Evolutionary conservation across 2,888 invertebrate species (phyloP), one percentile per base, ranked within the genome.

Genomic region (Caenorhabditis uteleia): DNA sequence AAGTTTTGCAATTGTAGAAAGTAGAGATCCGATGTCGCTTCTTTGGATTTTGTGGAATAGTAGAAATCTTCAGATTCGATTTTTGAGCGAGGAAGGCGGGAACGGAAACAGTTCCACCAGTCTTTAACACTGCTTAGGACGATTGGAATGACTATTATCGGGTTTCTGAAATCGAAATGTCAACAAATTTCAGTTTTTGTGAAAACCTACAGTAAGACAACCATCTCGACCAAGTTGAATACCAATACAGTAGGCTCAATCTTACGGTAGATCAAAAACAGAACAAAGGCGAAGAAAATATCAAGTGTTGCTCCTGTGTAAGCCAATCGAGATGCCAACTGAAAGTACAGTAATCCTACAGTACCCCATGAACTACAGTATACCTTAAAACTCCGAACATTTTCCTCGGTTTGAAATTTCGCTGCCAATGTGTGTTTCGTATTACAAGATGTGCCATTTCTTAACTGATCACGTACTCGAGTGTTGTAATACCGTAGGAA

Each of bases 371-470:
- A 12, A 25, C 18, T 6, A n/a, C 16, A 8, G 18, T 7, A 12
- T 40, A 59, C 58, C 21, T 39, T 42, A 26, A 61, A 55, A 10
- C 34, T 40, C 5, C 61, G 26, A 2, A 56, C 27, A 38, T 62
- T 62, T 25, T 62, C 61, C 31, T 56, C 56, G 8, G 45, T 48
- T 14, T 62, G 61, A 47, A 51, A 62, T 21, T 62, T 62, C 23
- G 61, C 55, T 0, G 49, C 33, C 26, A 62, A 20, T 7, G 55
- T 38, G 34, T 51, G n/a, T 5, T 16, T 16, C 6, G n/a, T n/a
- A n/a, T n/a, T n/a, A n/a, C 5, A 5, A 3, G 16, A 16, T 3
- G 38, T 14, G 3, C 20, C 50, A 23, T 40, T 7, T 16, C 55
- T 26, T 42, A 61, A 40, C 14, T 38, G 45, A 26, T 55, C 50